Evolutionary conservation across 1,140 invertebrate species (phyloP), one percentile per base, ranked within the genome.

Genomic region (Gryllus bimaculatus): DNA sequence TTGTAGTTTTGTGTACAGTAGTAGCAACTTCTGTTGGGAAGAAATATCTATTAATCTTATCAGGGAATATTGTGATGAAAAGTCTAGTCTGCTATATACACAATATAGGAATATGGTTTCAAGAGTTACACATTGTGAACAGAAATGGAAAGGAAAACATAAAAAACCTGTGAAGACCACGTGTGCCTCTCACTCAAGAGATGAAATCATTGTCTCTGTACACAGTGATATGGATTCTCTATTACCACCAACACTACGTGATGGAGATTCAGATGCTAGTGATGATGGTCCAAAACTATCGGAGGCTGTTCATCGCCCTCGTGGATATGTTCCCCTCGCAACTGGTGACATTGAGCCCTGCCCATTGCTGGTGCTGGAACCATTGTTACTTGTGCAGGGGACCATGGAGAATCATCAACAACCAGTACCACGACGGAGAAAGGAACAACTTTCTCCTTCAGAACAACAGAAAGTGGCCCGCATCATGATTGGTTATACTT

Each of bases 401-500:
- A 20, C 47, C 20, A 48, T 10, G 7, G 47, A 8, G 47, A 15
- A 76, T 47, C n/a, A n/a, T 20, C 21, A n/a, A 8, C 39, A 8
- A 8, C 21, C 47, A 13, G 85, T 85, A 78, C 78, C 81, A 75
- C 83, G 76, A 47, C 77, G 80, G 78, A 82, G 78, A 78, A 82
- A 82, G 47, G 81, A 81, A 66, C 79, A 79, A 47, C 79, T 85
- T 26, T 82, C 82, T 48, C 84, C 84, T 74, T 83, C 84, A 13
- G 87, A 89, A 80, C 85, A 88, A 77, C 83, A 86, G 13, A 88
- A 87, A 82, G 85, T 89, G 80, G 82, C 87, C 5, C 85, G 84
- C 80, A 86, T 89, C 79, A 84, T 87, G 49, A 87, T 88, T 76
- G 85, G 84, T 15, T 89, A 89, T 80, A 86, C 85, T 7, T 82